phyloP scores from a whole-genome alignment of 2,888 invertebrate species.

The Drosophila atroscutellata region DNA sequence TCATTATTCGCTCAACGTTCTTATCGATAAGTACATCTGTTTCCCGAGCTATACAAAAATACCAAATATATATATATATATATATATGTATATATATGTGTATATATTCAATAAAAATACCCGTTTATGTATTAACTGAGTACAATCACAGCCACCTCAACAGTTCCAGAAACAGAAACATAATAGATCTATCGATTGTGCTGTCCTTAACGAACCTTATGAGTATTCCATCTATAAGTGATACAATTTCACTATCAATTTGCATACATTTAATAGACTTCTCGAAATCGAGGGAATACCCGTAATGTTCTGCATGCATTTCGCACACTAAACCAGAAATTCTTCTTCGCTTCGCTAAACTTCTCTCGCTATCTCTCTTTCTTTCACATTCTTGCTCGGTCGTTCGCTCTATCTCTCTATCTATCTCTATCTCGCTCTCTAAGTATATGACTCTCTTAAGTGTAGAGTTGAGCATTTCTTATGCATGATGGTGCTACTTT shows the following conservation, averaged over 20 bases:
- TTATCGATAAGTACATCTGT: neutral
- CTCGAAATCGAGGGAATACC: conserved; percentile 20
- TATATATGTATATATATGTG: conserved; percentile 7
- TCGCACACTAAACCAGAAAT: conserved; percentile 13
- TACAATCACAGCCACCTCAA: conserved; percentile 13
- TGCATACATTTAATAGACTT: neutral
- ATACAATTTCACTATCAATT: neutral
- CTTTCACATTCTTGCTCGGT: conserved; percentile 1
- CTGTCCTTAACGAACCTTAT: conserved; percentile 6
- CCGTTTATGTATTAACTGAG: neutral
- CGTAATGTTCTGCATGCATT: conserved; percentile 41
- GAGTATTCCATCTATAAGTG: conserved; percentile 19
- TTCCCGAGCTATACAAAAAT: conserved; percentile 5
- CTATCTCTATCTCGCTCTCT: neutral
- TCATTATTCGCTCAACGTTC: conserved; percentile 3
- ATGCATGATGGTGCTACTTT: conserved; percentile 25
- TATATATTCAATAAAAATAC: conserved; percentile 1
- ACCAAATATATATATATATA: conserved; percentile 2
- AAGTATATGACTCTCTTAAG: conserved; percentile 10
- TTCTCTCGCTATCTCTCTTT: conserved; percentile 18
- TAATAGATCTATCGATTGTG: conserved; percentile 7
- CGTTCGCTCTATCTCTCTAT: neutral
- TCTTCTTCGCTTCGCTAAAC: conserved; percentile 26
- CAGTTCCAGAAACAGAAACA: neutral
- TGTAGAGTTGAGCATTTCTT: neutral